Percentiles rank a stretch among this genome's conserved stretches.
These are phyloP conservation scores for Cepphus grylle DNA, from an alignment of 2,113 vertebrate genomes.

Conservation along the genomic window DNA sequence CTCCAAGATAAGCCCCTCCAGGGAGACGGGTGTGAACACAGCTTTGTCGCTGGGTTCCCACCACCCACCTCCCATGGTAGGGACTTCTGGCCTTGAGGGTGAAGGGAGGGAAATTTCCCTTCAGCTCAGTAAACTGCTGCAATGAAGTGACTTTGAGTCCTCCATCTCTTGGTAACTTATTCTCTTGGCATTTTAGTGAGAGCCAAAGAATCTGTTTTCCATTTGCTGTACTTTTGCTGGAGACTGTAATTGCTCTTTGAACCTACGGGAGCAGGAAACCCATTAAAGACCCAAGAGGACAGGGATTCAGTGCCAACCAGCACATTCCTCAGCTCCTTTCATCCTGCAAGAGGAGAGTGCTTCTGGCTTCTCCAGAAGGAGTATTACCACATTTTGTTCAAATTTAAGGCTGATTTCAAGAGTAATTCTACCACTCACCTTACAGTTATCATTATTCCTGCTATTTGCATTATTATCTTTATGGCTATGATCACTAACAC, in stretches of 20 bases:
- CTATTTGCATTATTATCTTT: not conserved
- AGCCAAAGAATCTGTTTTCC: constrained; percentile 74
- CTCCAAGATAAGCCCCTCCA: not conserved
- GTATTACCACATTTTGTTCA: constrained; percentile 19
- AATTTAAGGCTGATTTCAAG: constrained; percentile 32
- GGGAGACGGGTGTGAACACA: not conserved
- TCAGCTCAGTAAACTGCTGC: not conserved
- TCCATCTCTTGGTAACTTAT: constrained; percentile 60
- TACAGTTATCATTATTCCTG: not conserved
- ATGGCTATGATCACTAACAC: not conserved
- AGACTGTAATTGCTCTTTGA: constrained; percentile 76
- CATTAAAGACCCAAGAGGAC: constrained; percentile 71
- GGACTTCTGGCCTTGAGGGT: not conserved
- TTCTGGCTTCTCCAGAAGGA: constrained; percentile 31
- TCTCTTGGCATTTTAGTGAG: constrained; percentile 35
- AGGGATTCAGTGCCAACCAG: constrained; percentile 59
- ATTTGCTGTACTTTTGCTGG: constrained; percentile 76
- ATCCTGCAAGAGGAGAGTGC: constrained; percentile 56
- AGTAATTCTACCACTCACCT: constrained; percentile 31
- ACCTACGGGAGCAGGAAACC: constrained; percentile 73
- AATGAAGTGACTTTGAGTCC: constrained; percentile 1
- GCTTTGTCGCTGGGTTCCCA: not conserved
- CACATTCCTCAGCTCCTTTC: constrained; percentile 69
- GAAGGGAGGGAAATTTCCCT: not conserved
- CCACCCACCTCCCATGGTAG: not conserved